Evolutionary conservation across 2,113 vertebrate species (phyloP).

Genomic region (Xiphophorus hellerii): DNA sequence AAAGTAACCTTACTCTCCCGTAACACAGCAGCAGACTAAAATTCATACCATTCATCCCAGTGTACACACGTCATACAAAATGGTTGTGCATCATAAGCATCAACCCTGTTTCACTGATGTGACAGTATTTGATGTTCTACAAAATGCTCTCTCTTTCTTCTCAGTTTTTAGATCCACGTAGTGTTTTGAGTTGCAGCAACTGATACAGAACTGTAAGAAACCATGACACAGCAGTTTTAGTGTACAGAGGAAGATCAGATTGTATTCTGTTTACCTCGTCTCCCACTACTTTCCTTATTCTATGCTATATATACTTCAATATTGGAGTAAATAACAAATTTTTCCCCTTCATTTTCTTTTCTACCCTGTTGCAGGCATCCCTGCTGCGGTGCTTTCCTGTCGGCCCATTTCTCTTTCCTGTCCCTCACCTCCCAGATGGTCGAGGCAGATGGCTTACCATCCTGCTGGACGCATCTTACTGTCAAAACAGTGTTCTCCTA

Average conservation of each 20-base stretch:
- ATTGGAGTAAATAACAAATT: background rate
- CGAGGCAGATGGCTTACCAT: background rate
- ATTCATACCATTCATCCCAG: background rate
- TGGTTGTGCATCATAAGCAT: background rate
- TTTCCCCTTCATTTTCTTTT: background rate
- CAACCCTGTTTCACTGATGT: too few species aligned
- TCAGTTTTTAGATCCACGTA: background rate
- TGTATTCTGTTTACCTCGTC: background rate
- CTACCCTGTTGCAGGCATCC: background rate
- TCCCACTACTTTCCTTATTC: background rate
- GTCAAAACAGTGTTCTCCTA: background rate
- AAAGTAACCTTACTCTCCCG: background rate
- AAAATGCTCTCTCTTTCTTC: background rate
- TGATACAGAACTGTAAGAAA: background rate
- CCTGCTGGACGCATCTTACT: background rate
- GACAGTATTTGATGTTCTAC: background rate
- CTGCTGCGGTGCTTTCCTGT: background rate
- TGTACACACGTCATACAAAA: background rate
- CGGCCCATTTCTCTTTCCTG: background rate
- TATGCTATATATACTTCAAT: background rate
- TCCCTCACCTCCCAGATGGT: background rate
- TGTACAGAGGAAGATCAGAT: background rate
- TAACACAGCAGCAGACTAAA: background rate
- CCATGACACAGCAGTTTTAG: background rate
- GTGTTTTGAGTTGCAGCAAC: background rate